Evolutionary conservation across 2,888 invertebrate species (phyloP).

Genomic region (Syrista parreyssii): DNA sequence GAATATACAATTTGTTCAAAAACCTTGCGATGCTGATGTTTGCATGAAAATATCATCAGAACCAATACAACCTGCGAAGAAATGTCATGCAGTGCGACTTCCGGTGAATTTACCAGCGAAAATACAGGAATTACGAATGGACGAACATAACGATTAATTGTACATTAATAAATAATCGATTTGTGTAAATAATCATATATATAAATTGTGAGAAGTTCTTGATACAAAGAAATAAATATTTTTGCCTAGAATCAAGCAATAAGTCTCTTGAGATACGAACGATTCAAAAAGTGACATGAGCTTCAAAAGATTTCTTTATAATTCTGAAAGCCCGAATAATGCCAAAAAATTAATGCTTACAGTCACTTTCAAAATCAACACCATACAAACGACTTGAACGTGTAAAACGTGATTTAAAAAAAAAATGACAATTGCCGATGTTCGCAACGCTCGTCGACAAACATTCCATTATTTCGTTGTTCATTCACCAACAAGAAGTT

Average conservation of each 20-base stretch:
- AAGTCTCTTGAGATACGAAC: too few species aligned
- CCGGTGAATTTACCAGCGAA: background rate
- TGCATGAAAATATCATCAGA: constrained; percentile 13
- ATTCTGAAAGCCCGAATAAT: background rate
- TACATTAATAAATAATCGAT: background rate
- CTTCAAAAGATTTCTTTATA: background rate
- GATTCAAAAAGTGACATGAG: too few species aligned
- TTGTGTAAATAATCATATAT: background rate
- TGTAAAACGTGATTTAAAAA: background rate
- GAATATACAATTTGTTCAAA: constrained; percentile 21
- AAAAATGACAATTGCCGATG: background rate
- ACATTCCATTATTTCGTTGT: constrained; percentile 17
- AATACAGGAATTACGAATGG: constrained; percentile 2
- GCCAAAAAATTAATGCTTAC: background rate
- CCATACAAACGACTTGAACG: background rate
- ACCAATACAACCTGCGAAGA: background rate
- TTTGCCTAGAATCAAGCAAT: too few species aligned
- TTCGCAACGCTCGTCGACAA: constrained; percentile 8
- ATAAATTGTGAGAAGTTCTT: background rate
- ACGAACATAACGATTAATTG: background rate
- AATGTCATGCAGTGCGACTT: constrained; percentile 8
- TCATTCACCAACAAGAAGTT: constrained; percentile 5
- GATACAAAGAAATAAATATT: background rate
- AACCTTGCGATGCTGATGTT: constrained; percentile 20
- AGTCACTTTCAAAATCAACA: background rate